These are phyloP conservation scores for Zeugodacus cucurbitae DNA, from an alignment of 1,140 invertebrate genomes.

Conservation along the genomic window DNA sequence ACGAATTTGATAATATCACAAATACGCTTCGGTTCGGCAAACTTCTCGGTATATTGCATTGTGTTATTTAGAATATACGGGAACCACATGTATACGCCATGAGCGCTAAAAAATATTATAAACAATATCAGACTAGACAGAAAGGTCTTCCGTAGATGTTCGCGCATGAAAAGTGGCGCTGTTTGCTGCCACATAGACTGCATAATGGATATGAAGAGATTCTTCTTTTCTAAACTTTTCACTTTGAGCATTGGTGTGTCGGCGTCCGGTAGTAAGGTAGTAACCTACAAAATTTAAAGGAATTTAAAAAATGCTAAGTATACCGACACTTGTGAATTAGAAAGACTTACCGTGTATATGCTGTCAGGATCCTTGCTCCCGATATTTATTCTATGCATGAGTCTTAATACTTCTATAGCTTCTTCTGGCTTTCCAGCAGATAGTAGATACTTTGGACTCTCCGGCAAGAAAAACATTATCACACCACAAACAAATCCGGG, in stretches of 20 bases:
- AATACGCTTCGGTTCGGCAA: slow-evolving; percentile 44
- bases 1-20: slow-evolving; percentile 48
- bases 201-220: not conserved
- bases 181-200: slow-evolving; percentile 67
- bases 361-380: slow-evolving; percentile 10
- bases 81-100: slow-evolving; percentile 70
- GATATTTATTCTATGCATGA: too few species aligned
- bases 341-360: not conserved
- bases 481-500: slow-evolving; percentile 72
- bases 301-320: not conserved
- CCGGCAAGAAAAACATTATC: slow-evolving; percentile 72
- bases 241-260: not conserved
- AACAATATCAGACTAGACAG: slow-evolving; percentile 68
- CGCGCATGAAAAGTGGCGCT: slow-evolving; percentile 65
- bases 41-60: slow-evolving; percentile 55
- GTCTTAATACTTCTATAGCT: slow-evolving; percentile 69
- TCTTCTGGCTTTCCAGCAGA: slow-evolving; percentile 69
- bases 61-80: slow-evolving; percentile 68
- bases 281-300: slow-evolving; percentile 18
- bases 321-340: too few species aligned
- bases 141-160: slow-evolving; percentile 66
- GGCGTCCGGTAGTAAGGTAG: slow-evolving; percentile 18
- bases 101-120: slow-evolving; percentile 67
- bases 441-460: slow-evolving; percentile 78
- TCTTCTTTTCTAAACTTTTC: not conserved